Conservation (phyloP, 2,888 invertebrate genomes). For the Cephus spinipes region DNA sequence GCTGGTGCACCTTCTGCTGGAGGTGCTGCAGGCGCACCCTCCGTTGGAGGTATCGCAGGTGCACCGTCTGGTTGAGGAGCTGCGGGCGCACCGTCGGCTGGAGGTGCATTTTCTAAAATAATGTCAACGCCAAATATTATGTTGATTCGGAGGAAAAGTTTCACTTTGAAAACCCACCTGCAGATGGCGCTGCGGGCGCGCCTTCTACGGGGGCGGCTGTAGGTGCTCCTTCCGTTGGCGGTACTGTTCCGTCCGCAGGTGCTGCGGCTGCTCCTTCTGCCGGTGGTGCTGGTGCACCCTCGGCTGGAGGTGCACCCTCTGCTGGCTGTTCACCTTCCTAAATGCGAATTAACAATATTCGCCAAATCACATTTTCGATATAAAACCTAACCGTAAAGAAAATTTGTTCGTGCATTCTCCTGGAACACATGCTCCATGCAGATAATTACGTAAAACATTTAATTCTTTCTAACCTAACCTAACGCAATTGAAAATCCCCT, state of each 20-base stretch:
- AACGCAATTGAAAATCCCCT: too few species aligned
- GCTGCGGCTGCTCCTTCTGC: conserved; percentile 40
- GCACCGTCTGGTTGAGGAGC: conserved; percentile 36
- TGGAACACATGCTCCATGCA: too few species aligned
- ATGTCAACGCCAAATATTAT: conserved; percentile 1
- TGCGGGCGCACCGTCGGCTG: conserved; percentile 47
- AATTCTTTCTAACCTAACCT: too few species aligned
- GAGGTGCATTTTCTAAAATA: conserved; percentile 34
- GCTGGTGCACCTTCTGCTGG: conserved; percentile 46
- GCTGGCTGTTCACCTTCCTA: conserved; percentile 57
- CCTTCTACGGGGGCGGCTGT: conserved; percentile 50
- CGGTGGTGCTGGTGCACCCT: conserved; percentile 39
- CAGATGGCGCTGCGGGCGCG: conserved; percentile 42
- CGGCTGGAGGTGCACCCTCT: conserved; percentile 61
- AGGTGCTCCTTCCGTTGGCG: conserved; percentile 49
- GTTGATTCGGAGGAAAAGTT: neutral
- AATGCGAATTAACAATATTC: too few species aligned
- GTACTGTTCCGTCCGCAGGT: conserved; percentile 40
- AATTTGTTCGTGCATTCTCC: too few species aligned
- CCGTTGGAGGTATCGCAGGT: conserved; percentile 47
- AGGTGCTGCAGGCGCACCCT: conserved; percentile 36
- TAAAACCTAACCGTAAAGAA: too few species aligned
- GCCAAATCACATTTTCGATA: too few species aligned
- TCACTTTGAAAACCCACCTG: conserved; percentile 20
- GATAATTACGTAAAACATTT: too few species aligned